These are phyloP conservation scores for Otus sunia DNA, from an alignment of 2,113 vertebrate species.

Conservation along the genomic window DNA sequence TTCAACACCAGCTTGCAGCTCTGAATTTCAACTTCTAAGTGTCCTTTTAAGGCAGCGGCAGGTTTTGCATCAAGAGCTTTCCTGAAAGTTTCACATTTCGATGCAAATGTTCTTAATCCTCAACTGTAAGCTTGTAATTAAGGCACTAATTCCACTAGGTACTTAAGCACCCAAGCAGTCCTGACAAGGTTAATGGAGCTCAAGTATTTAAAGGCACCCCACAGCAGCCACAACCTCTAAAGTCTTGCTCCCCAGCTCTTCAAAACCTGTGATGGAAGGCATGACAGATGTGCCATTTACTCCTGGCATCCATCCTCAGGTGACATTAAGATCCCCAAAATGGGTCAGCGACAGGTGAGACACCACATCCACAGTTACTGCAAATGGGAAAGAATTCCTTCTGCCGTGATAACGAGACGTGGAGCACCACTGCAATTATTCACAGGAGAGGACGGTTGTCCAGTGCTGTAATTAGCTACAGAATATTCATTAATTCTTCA, in stretches of 20 bases:
- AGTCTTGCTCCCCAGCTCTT: background rate
- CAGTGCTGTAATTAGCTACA: background rate
- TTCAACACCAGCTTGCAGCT: background rate
- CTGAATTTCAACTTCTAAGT: background rate
- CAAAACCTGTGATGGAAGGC: background rate
- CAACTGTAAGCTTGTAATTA: background rate
- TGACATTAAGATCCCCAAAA: background rate
- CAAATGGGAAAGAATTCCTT: background rate
- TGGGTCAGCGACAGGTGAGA: background rate
- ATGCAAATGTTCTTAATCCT: constrained; percentile 27
- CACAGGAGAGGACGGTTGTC: background rate
- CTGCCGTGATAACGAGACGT: rapidly evolving
- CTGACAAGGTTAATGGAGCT: background rate
- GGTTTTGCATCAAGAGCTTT: background rate
- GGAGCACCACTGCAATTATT: background rate
- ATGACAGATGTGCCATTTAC: background rate
- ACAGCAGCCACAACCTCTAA: background rate
- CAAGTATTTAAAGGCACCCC: background rate
- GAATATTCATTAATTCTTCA: constrained; percentile 22
- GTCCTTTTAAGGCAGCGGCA: background rate
- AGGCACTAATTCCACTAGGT: background rate
- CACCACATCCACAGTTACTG: background rate
- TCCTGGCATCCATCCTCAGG: background rate
- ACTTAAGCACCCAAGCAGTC: background rate
- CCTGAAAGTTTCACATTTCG: background rate